Evolutionary conservation across 1,140 invertebrate species (phyloP).

Genomic region (Lamellibrachia luymesi): DNA sequence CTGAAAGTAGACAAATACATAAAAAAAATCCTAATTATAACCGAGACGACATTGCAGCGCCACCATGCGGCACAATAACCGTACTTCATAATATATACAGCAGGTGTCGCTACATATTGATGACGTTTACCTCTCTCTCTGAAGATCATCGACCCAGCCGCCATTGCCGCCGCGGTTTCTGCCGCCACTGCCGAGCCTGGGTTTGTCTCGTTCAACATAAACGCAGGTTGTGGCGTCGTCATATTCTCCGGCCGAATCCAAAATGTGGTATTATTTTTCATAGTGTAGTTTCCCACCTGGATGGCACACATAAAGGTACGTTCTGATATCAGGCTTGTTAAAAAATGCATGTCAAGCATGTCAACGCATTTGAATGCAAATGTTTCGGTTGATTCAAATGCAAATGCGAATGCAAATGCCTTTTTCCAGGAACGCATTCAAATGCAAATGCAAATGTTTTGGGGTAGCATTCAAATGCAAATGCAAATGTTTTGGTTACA

Average conservation of each 20-base stretch:
- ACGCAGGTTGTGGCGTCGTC: conserved; percentile 62
- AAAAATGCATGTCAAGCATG: no score
- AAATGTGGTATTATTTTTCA: not conserved
- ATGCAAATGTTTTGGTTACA: no score
- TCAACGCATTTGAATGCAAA: no score
- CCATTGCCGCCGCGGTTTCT: conserved; percentile 66
- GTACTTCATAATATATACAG: not conserved
- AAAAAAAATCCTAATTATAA: no score
- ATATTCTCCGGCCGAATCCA: not conserved
- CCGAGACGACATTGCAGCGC: not conserved
- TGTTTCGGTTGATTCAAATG: no score
- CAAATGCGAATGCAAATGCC: no score
- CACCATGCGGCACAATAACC: not conserved
- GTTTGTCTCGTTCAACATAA: conserved; percentile 62
- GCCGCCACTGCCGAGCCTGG: conserved; percentile 67
- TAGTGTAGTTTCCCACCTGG: not conserved
- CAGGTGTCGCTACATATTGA: not conserved
- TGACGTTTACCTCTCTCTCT: not conserved
- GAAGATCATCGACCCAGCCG: conserved; percentile 61
- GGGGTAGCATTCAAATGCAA: no score
- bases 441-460: no score
- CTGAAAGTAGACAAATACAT: no score
- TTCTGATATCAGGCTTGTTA: conserved; percentile 30
- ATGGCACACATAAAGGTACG: not conserved
- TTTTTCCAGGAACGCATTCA: no score